Evolutionary conservation across 2,797 vertebrate genomes (phyloP).

Genomic region (Dipus sagitta): DNA sequence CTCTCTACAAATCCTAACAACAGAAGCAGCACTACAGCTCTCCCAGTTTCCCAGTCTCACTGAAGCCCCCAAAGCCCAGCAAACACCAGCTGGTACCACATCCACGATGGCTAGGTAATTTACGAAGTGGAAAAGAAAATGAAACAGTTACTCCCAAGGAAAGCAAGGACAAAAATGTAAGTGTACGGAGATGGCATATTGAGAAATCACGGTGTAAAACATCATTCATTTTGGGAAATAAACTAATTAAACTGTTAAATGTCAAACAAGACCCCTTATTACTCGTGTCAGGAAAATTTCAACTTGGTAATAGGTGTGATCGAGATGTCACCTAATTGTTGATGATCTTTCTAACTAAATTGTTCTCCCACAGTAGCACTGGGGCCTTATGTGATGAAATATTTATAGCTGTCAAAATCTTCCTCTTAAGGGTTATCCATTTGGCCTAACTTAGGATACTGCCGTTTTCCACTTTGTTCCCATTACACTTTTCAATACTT

Average conservation of each 20-base stretch:
- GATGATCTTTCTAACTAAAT: constrained; percentile 77
- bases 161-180: constrained; percentile 62
- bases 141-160: constrained; percentile 35
- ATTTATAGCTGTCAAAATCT: constrained; percentile 72
- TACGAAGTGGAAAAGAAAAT: constrained; percentile 58
- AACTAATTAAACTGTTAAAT: constrained; percentile 78
- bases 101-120: background rate
- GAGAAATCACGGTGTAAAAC: constrained; percentile 75
- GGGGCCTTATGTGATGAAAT: constrained; percentile 64
- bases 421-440: constrained; percentile 62
- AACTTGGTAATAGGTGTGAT: constrained; percentile 71
- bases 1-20: constrained; percentile 31
- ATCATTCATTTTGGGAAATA: constrained; percentile 78
- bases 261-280: constrained; percentile 73
- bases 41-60: background rate
- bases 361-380: constrained; percentile 75
- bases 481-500: constrained; percentile 58
- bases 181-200: background rate
- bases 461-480: constrained; percentile 49
- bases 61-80: background rate
- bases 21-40: background rate
- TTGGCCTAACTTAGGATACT: constrained; percentile 57
- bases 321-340: constrained; percentile 71
- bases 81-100: background rate
- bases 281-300: constrained; percentile 74